These are phyloP conservation scores for Iguana delicatissima DNA, from an alignment of 2,797 vertebrate genomes.

Conservation along the genomic window DNA sequence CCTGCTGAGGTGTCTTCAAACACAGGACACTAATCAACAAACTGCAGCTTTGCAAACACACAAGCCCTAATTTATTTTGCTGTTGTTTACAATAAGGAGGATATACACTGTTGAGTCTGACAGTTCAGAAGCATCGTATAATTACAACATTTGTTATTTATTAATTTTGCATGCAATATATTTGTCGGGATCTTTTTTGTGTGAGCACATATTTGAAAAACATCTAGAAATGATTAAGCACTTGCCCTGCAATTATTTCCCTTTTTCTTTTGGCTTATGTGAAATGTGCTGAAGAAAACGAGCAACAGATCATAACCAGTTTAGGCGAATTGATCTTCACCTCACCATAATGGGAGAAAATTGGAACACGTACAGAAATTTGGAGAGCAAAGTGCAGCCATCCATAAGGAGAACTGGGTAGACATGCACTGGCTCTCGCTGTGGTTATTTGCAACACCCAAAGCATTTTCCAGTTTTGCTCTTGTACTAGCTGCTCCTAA, in stretches of 20 bases:
- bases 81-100: conserved; percentile 16
- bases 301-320: conserved; percentile 20
- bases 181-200: conserved; percentile 31
- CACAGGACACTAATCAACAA: background rate
- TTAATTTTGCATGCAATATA: conserved; percentile 6
- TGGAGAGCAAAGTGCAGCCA: conserved; percentile 23
- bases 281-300: conserved; percentile 18
- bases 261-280: conserved; percentile 35
- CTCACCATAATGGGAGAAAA: conserved; percentile 27
- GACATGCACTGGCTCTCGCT: background rate
- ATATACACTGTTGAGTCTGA: background rate
- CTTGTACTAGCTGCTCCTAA: conserved; percentile 1
- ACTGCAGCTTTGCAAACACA: background rate
- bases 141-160: conserved; percentile 29
- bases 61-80: background rate
- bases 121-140: background rate
- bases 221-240: conserved; percentile 35
- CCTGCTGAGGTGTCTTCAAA: background rate
- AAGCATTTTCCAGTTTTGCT: conserved; percentile 9
- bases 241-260: conserved; percentile 24
- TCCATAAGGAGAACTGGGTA: conserved; percentile 12
- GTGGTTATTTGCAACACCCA: conserved; percentile 17
- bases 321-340: conserved; percentile 22
- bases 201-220: conserved; percentile 38
- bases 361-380: conserved; percentile 10